Evolutionary conservation across 2,113 vertebrate species (phyloP).

Genomic region (Hippocampus comes): DNA sequence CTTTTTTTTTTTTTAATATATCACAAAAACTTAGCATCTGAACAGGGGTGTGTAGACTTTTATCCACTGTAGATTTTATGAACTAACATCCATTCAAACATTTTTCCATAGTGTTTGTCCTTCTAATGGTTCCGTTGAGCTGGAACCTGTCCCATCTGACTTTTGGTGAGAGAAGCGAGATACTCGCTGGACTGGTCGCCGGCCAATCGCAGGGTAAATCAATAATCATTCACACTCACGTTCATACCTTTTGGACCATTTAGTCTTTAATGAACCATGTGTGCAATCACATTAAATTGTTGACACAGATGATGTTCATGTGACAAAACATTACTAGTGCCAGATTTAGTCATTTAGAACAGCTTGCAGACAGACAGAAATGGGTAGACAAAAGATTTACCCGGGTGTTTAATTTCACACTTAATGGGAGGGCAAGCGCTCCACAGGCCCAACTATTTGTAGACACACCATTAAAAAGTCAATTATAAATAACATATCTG

Average conservation of each 20-base stretch:
- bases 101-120: background rate
- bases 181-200: background rate
- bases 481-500: background rate
- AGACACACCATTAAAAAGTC: background rate
- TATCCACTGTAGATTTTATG: background rate
- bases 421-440: background rate
- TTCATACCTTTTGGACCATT: background rate
- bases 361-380: background rate
- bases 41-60: background rate
- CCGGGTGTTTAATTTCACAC: background rate
- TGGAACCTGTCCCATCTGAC: too few relatives aligned
- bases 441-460: too few relatives aligned
- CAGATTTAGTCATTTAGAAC: background rate
- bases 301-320: background rate
- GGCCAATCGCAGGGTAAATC: background rate
- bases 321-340: background rate
- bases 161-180: background rate
- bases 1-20: too few relatives aligned
- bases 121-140: background rate
- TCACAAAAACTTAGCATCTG: too few relatives aligned
- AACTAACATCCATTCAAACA: background rate
- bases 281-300: background rate
- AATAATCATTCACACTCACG: background rate
- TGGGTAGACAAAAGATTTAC: background rate
- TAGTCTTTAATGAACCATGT: too few relatives aligned